Base-by-base conservation (phyloP, 35 echinoderm and acorn worm species). In the Lytechinus variegatus region DNA sequence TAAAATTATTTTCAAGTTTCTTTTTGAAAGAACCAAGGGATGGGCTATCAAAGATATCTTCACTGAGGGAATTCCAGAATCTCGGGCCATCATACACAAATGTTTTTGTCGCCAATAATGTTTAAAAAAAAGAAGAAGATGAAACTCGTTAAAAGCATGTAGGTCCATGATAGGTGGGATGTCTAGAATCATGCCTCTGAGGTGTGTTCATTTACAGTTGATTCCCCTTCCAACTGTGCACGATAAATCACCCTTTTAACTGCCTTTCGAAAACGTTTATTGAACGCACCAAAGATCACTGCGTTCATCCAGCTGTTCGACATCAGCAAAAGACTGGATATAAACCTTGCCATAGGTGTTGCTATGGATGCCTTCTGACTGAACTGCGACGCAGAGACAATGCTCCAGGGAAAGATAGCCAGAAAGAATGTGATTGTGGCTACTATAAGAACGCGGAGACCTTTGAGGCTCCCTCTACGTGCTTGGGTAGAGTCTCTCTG, bases 231-330 rank as follows among this genome's bases (percentile, higher is more conserved):
- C 19, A 79, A 5, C 27, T 90, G 88, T 28, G 88, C 28, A 10
- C 29, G 88, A 54, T 14, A 90, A 28, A 90, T 8, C 92, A 93
- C 92, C 28, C 54, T 93, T 54, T 57, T 93, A 54, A 54, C 54
- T 53, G 92, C 92, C 10, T 19, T 57, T 27, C 92, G 10, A 19
- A 93, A 93, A 8, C 92, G 92, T 57, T 57, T 54, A 24, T 93
- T 93, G 92, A 93, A 93, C 0, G 54, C 28, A 54, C 8, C 53
- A 93, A 93, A 93, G 9, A 93, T 93, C 13, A 93, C 5, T 10
- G 92, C 92, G 53, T 93, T 93, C 92, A 93, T 55, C 92, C 92
- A 93, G 28, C 92, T 93, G 54, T 93, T 93, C 8, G 53, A 93
- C 27, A 55, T 33, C 27, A 93, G 92, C 29, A 93, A 54, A 28